These are phyloP conservation scores for Lasioglossum albipes DNA, from an alignment of 1,140 invertebrate species.

Conservation along the genomic window DNA sequence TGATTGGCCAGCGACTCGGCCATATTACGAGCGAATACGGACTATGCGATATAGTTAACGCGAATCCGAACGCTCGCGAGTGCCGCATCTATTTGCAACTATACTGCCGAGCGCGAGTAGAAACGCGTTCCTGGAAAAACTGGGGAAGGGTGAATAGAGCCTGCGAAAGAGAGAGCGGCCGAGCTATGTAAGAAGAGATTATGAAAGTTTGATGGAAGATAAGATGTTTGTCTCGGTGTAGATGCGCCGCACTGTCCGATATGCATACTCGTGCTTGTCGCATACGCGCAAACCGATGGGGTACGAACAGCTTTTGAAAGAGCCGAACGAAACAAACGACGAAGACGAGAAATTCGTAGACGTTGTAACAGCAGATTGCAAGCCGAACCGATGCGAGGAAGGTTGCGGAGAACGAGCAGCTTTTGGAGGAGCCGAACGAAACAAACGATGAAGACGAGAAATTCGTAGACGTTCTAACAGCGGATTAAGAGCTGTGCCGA, in stretches of 20 bases:
- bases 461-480: too few relatives aligned
- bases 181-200: conserved; percentile 22
- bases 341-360: neutral
- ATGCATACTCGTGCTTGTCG: too few relatives aligned
- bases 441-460: too few relatives aligned
- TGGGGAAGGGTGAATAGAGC: conserved; percentile 3
- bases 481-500: too few relatives aligned
- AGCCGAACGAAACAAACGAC: too few relatives aligned
- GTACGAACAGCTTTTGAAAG: too few relatives aligned
- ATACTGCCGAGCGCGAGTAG: neutral
- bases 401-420: too few relatives aligned
- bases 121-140: neutral
- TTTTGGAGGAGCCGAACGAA: too few relatives aligned
- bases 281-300: too few relatives aligned
- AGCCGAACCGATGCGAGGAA: too few relatives aligned
- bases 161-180: conserved; percentile 12
- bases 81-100: conserved; percentile 70
- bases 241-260: too few relatives aligned
- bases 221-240: neutral
- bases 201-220: conserved; percentile 37
- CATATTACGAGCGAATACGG: conserved; percentile 79
- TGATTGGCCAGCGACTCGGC: conserved; percentile 77
- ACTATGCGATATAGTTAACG: conserved; percentile 76
- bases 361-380: too few relatives aligned
- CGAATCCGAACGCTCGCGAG: conserved; percentile 76